Conservation (phyloP, 2,888 invertebrate genomes). For the Spilarctia lutea region DNA sequence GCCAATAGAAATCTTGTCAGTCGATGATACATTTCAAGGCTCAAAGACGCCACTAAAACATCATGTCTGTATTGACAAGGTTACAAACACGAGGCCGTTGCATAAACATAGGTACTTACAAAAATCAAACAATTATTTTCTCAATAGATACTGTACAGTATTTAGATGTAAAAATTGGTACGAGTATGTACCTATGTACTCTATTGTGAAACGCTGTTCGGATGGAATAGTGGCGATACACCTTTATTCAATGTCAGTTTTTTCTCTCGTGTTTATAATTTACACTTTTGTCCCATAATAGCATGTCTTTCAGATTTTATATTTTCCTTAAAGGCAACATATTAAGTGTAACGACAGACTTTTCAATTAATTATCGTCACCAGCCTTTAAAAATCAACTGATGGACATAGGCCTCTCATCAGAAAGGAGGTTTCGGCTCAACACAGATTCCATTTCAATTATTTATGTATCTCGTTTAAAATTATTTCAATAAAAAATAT, state of each 20-base stretch:
- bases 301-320: no score
- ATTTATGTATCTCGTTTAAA: no score
- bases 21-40: slow-evolving; percentile 78
- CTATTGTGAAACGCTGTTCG: slow-evolving; percentile 26
- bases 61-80: slow-evolving; percentile 76
- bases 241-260: neutral
- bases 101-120: slow-evolving; percentile 42
- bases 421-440: no score
- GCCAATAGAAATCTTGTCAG: slow-evolving; percentile 73
- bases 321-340: no score
- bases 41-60: slow-evolving; percentile 63
- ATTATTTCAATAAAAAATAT: no score
- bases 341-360: no score
- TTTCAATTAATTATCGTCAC: no score
- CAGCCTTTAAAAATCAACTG: no score
- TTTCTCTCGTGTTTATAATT: no score
- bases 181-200: slow-evolving; percentile 30
- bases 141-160: slow-evolving; percentile 39
- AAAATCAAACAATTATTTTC: slow-evolving; percentile 58
- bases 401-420: no score
- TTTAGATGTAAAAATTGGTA: slow-evolving; percentile 33
- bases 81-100: slow-evolving; percentile 58
- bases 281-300: no score
- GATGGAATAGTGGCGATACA: neutral
- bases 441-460: no score